These are phyloP conservation scores for Cygnus atratus DNA, from an alignment of 2,113 vertebrate genomes.

Conservation along the genomic window DNA sequence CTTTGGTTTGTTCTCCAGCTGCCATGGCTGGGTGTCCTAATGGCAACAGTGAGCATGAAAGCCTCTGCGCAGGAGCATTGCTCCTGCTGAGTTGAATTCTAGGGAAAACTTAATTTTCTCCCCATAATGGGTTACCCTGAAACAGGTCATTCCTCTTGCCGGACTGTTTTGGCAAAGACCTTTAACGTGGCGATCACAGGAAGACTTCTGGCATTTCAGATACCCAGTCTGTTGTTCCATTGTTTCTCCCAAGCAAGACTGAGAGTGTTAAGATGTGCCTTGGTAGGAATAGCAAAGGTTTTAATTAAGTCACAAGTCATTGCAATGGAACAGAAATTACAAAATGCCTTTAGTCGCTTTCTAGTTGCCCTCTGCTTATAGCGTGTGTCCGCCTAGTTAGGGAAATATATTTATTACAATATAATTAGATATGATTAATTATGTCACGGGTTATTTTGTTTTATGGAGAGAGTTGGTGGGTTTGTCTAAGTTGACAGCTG, in stretches of 20 bases:
- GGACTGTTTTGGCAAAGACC: background rate
- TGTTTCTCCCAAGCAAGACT: background rate
- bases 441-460: background rate
- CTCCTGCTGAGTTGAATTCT: background rate
- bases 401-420: background rate
- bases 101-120: background rate
- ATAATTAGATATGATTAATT: background rate
- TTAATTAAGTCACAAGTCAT: background rate
- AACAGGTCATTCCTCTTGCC: background rate
- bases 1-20: background rate
- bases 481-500: background rate
- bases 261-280: background rate
- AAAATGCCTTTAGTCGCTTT: background rate
- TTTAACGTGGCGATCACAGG: background rate
- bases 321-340: background rate
- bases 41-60: background rate
- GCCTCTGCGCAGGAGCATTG: background rate
- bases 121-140: background rate
- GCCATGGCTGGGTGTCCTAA: background rate
- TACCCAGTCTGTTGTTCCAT: background rate
- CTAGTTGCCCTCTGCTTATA: background rate
- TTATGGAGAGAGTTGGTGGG: background rate
- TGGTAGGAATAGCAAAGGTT: background rate
- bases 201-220: accelerated
- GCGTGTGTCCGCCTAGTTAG: background rate